Base-by-base conservation (phyloP, 2,113 vertebrate species). In the Pan paniscus region DNA sequence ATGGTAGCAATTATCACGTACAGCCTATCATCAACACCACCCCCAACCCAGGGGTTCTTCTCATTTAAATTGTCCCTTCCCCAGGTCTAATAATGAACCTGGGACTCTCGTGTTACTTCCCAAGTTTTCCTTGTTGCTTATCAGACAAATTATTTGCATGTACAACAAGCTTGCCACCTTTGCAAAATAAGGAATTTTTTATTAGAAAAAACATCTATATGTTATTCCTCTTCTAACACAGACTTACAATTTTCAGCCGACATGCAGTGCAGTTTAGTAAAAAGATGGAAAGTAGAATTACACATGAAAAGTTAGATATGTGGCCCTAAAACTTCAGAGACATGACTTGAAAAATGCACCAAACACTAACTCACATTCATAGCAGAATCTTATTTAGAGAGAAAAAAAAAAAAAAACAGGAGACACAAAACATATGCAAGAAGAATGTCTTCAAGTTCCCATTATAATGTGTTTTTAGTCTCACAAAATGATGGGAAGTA, bases 11-110 rank as follows among this genome's bases (percentile, higher is more conserved):
- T 38, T 35, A 59, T 43, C 50, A 12, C 0, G 2, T 2, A 35
- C 27, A 22, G 16, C 11, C 27, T 20, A 2, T 32, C 1, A 23
- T 12, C n/a, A 32, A 27, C 6, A 38, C 38, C 17, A 1, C 0
- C 1, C 30, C 13, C 2, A 7, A 9, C 27, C 0, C 3, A 22
- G 30, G 3, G 14, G n/a, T 25, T 4, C 16, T 61, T 67, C 32
- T 12, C 52, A 35, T 67, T 76, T 13, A 38, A 76, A 27, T 5
- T 76, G 10, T 35, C 17, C 2, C 1, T 57, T 83, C 2, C 35
- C 1, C 0, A 3, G n/a, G 25, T 9, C 68, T 83, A 73, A 59
- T 81, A 22, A 80, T 16, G 50, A 84, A 46, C 10, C 43, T 30
- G 40, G 12, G n/a, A 27, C 68, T 78, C 57, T 40, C 10, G 17